These are phyloP conservation scores for Chelon labrosus DNA, from an alignment of 2,797 vertebrate species.

Conservation along the genomic window DNA sequence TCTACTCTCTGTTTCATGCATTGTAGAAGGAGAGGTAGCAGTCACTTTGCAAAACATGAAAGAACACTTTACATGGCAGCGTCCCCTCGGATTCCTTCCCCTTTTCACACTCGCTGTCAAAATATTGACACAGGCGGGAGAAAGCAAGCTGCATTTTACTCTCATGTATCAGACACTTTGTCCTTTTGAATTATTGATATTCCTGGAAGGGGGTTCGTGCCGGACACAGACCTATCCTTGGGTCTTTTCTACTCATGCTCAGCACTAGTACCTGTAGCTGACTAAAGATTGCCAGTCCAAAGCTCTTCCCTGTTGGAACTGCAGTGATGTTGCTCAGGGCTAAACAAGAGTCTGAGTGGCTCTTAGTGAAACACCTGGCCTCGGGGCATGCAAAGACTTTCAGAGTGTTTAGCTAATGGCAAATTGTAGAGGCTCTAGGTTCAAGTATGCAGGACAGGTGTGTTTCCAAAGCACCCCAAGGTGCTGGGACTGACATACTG, in stretches of 20 bases:
- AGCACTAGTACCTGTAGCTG: slow-evolving; percentile 45
- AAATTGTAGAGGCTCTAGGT: slow-evolving; percentile 51
- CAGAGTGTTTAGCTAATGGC: slow-evolving; percentile 60
- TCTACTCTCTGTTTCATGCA: slow-evolving; percentile 69
- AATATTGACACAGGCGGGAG: slow-evolving; percentile 72
- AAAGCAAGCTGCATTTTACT: slow-evolving; percentile 65
- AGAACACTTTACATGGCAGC: slow-evolving; percentile 73
- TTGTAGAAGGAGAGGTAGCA: slow-evolving; percentile 59
- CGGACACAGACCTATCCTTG: slow-evolving; percentile 55
- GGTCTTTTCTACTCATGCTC: slow-evolving; percentile 54
- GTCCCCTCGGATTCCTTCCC: slow-evolving; percentile 64
- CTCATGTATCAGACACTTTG: slow-evolving; percentile 71
- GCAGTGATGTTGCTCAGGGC: slow-evolving; percentile 49
- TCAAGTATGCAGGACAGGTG: slow-evolving; percentile 48
- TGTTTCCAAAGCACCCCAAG: slow-evolving; percentile 36
- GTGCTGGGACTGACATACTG: slow-evolving; percentile 6
- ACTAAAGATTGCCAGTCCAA: slow-evolving; percentile 48
- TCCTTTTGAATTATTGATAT: slow-evolving; percentile 77
- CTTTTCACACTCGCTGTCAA: slow-evolving; percentile 67
- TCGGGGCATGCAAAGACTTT: slow-evolving; percentile 47
- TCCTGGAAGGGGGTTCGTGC: slow-evolving; percentile 35
- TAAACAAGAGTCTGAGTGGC: slow-evolving; percentile 45
- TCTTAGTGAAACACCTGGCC: slow-evolving; percentile 63
- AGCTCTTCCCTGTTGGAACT: slow-evolving; percentile 54
- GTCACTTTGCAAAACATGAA: slow-evolving; percentile 78